phyloP scores from a whole-genome alignment of 2,888 invertebrate genomes.

The Cosmia pyralina region DNA sequence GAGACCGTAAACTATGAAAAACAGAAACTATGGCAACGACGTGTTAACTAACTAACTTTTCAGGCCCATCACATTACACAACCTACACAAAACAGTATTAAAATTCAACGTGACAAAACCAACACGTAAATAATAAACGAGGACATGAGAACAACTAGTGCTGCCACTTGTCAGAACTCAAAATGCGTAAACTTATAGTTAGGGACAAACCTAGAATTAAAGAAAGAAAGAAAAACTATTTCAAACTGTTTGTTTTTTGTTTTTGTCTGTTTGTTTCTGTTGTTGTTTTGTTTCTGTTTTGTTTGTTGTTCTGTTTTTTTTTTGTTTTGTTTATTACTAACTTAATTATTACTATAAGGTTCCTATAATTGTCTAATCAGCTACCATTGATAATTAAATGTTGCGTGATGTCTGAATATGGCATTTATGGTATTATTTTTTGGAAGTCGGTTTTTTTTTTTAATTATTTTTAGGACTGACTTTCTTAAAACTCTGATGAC shows the following conservation, averaged over 20 bases:
- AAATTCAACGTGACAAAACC: conserved; percentile 37
- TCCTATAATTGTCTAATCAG: conserved; percentile 10
- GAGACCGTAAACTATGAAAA: not conserved
- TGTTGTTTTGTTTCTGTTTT: no score
- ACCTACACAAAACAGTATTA: conserved; percentile 26
- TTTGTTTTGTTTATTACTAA: no score
- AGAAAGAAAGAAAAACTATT: no score
- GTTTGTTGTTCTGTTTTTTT: no score
- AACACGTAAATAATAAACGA: conserved; percentile 32
- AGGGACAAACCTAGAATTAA: conserved; percentile 7
- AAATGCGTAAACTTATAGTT: not conserved
- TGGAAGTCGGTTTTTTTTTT: not conserved
- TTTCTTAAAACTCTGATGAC: no score
- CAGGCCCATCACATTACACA: conserved; percentile 5
- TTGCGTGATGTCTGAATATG: not conserved
- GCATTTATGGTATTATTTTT: no score
- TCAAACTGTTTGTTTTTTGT: no score
- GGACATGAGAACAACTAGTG: conserved; percentile 2
- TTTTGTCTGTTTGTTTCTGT: no score
- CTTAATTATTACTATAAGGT: not conserved
- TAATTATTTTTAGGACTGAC: no score
- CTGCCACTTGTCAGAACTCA: not conserved
- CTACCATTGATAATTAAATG: not conserved
- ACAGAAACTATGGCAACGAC: not conserved
- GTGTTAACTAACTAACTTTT: conserved; percentile 5